Evolutionary conservation across 2,888 invertebrate species (phyloP), one percentile per base, ranked within the genome.

Genomic region (Agriotes lineatus): DNA sequence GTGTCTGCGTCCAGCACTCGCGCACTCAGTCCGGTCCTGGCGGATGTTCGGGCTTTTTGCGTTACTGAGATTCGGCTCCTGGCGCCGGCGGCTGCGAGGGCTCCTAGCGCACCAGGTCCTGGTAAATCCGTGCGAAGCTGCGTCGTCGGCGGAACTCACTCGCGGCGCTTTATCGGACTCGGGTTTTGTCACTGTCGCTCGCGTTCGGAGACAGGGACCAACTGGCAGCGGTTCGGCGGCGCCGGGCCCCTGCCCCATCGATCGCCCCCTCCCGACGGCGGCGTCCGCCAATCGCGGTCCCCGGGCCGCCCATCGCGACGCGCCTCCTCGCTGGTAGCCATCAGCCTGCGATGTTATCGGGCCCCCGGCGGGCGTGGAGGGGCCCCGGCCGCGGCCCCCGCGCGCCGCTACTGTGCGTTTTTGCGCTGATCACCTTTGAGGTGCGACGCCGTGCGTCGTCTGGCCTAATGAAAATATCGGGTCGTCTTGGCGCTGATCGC

Each of bases 281-380:
- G 60, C 61, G 48, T 54, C 45, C 56, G 69, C 82, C 82, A 83
- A 82, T 80, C 71, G 71, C 20, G 62, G 10, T 61, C 58, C 50
- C 3, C 33, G 74, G 52, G 62, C 78, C 82, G 82, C 82, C 74
- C 59, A 58, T 56, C 52, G 42, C 69, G 65, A 77, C 74, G 78
- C 81, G 75, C 83, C 83, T 74, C 74, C 75, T 76, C 7, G 77
- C 82, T 82, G 84, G 84, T 83, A 83, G 84, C 84, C 84, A 84
- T 84, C 82, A 84, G 82, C 77, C 56, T 80, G 80, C 78, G 84
- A 84, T 84, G 69, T 82, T 84, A 84, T 84, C 84, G 80, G 67
- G 56, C 59, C 37, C 61, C 57, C 50, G 39, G n/a, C n/a, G n/a
- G n/a, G n/a, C n/a, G n/a, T n/a, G n/a, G n/a, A n/a, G n/a, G n/a